Evolutionary conservation across 1,140 invertebrate genomes (phyloP).

Genomic region (Drosophila lini): DNA sequence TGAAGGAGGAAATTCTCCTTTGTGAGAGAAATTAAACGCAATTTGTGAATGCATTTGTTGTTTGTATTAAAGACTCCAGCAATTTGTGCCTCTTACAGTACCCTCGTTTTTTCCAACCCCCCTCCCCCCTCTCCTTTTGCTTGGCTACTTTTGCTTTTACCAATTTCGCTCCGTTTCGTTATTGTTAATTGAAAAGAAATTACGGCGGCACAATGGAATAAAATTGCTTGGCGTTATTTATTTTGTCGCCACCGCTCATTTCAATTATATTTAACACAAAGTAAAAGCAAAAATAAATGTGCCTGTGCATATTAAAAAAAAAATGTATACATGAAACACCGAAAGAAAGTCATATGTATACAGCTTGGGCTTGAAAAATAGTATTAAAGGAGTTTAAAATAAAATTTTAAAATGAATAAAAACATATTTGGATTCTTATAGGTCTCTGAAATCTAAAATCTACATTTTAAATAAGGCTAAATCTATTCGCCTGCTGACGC

Average conservation of each 20-base stretch:
- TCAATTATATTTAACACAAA: slow-evolving; percentile 62
- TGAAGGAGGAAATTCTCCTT: slow-evolving; percentile 41
- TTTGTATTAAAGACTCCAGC: slow-evolving; percentile 69
- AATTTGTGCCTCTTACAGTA: slow-evolving; percentile 53
- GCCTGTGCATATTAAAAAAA: slow-evolving; percentile 13
- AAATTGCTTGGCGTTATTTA: slow-evolving; percentile 51
- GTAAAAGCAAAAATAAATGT: slow-evolving; percentile 69
- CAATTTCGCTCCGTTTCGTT: slow-evolving; percentile 64
- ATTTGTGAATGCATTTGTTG: slow-evolving; percentile 61
- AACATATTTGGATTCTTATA: not conserved
- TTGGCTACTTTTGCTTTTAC: slow-evolving; percentile 71
- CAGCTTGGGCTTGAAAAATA: not conserved
- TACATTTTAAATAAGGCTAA: too few relatives aligned
- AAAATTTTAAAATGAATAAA: not conserved
- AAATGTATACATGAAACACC: not conserved
- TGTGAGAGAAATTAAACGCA: slow-evolving; percentile 71
- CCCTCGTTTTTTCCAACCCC: slow-evolving; percentile 5
- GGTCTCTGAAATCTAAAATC: too few relatives aligned
- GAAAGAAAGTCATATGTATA: slow-evolving; percentile 19
- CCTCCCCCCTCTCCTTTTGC: slow-evolving; percentile 1
- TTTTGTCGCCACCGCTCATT: slow-evolving; percentile 42
- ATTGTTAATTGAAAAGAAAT: slow-evolving; percentile 82
- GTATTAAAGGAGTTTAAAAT: not conserved
- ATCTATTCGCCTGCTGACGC: too few relatives aligned
- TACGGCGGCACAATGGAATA: slow-evolving; percentile 57